Evolutionary conservation across 1,140 invertebrate species (phyloP).

Genomic region (Leguminivora glycinivorella): DNA sequence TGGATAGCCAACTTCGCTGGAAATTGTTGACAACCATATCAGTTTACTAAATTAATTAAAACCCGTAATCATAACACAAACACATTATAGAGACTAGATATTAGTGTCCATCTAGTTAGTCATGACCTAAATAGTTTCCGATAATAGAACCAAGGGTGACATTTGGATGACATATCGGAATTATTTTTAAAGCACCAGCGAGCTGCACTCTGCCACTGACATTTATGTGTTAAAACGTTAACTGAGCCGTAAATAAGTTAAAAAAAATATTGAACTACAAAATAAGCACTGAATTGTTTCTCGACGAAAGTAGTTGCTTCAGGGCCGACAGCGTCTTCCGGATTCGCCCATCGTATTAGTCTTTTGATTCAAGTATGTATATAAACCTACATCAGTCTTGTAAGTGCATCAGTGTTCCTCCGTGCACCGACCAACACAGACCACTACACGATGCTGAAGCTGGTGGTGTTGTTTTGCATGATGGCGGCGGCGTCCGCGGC

Average conservation of each 20-base stretch:
- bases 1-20: too few relatives aligned
- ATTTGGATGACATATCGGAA: conserved; percentile 20
- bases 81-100: neutral
- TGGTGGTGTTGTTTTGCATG: conserved; percentile 70
- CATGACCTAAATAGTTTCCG: conserved; percentile 15
- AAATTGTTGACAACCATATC: neutral
- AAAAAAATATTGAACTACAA: neutral
- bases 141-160: conserved; percentile 13
- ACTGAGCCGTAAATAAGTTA: neutral
- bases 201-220: conserved; percentile 12
- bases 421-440: conserved; percentile 32
- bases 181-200: neutral
- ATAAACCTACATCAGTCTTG: conserved; percentile 42
- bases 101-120: neutral
- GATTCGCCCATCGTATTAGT: conserved; percentile 43
- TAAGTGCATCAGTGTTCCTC: conserved; percentile 55
- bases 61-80: neutral
- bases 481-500: conserved; percentile 49
- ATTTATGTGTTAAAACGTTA: conserved; percentile 9
- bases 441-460: conserved; percentile 52
- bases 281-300: conserved; percentile 1
- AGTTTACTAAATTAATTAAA: neutral
- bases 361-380: conserved; percentile 54
- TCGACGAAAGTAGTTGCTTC: conserved; percentile 48
- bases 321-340: conserved; percentile 56